Conservation (phyloP, 2,113 vertebrate species). For the Heliornis fulica region DNA sequence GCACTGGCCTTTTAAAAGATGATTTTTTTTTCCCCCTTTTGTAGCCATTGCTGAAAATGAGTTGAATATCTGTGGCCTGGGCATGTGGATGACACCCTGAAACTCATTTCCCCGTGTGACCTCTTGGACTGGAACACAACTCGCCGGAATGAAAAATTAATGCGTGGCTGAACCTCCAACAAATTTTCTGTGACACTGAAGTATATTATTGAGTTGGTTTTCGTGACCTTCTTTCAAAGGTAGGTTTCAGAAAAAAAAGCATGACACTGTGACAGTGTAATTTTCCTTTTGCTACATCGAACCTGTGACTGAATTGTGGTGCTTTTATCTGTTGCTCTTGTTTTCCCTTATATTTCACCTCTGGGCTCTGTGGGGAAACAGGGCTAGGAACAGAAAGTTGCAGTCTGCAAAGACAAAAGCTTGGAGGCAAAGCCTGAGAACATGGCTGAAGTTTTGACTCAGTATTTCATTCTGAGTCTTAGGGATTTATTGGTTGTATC, state of each 20-base stretch:
- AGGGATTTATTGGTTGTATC: not conserved
- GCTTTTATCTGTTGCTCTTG: not conserved
- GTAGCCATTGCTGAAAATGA: not conserved
- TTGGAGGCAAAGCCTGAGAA: not conserved
- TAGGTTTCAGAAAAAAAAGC: constrained; percentile 11
- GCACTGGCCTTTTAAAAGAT: not conserved
- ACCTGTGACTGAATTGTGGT: not conserved
- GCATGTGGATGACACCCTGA: not conserved
- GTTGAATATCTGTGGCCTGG: not conserved
- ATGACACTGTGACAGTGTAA: not conserved
- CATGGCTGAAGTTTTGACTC: not conserved
- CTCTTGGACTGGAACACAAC: not conserved
- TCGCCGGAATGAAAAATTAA: not conserved
- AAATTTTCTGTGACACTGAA: not conserved
- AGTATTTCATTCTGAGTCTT: not conserved
- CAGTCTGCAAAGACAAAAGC: not conserved
- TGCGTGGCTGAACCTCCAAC: not conserved
- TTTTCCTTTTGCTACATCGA: not conserved
- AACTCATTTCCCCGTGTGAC: not conserved
- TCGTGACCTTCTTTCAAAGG: constrained; percentile 19
- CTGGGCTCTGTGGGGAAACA: not conserved
- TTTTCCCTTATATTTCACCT: not conserved
- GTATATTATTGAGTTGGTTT: not conserved
- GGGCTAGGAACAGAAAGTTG: not conserved
- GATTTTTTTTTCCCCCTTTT: not conserved